phyloP scores from a whole-genome alignment of 2,113 vertebrate genomes.

The Channa argus region DNA sequence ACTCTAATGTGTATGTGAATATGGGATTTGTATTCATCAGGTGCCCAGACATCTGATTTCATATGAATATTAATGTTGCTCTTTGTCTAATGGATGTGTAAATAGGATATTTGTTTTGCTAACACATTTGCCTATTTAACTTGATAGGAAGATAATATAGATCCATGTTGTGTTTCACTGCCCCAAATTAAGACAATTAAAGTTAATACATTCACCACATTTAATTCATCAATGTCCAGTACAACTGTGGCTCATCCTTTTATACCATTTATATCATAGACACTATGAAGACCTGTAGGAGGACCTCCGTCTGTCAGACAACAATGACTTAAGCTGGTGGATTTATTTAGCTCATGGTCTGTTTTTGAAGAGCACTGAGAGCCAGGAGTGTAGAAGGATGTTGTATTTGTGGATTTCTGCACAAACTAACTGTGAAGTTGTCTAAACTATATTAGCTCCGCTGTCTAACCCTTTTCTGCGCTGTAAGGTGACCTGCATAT shows the following conservation, averaged over 20 bases:
- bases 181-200: too few species aligned
- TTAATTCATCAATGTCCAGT: neutral
- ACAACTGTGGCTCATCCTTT: too few species aligned
- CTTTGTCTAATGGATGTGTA: neutral
- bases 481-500: constrained; percentile 36
- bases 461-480: constrained; percentile 4
- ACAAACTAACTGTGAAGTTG: constrained; percentile 22
- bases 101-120: neutral
- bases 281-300: neutral
- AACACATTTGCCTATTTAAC: too few species aligned
- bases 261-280: too few species aligned
- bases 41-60: neutral
- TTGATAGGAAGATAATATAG: too few species aligned
- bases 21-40: neutral
- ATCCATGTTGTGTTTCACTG: too few species aligned
- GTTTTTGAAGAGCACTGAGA: neutral
- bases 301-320: neutral
- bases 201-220: neutral
- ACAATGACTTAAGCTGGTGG: neutral
- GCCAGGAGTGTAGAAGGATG: neutral
- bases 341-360: neutral
- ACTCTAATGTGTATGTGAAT: too few species aligned
- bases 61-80: neutral
- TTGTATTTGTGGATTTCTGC: neutral
- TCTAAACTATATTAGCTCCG: constrained; percentile 21